Evolutionary conservation across 2,113 vertebrate species (phyloP).

Genomic region (Tragelaphus scriptus): DNA sequence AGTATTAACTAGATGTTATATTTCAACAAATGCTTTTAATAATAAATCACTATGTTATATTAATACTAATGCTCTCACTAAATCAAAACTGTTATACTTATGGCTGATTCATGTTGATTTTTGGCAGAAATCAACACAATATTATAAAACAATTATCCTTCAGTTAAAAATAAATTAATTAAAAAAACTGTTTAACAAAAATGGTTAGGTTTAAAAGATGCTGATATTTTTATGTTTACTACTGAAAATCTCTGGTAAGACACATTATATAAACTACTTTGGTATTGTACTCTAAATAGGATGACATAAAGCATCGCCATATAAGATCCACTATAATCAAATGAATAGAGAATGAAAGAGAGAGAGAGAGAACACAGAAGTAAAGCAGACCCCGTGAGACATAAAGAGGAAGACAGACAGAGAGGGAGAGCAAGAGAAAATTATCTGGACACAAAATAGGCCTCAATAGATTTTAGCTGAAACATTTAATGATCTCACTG

Average conservation of each 20-base stretch:
- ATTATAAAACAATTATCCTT: not conserved
- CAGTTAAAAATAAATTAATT: not conserved
- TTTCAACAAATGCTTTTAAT: slow-evolving; percentile 25
- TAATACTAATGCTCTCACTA: slow-evolving; percentile 48
- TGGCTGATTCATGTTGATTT: not conserved
- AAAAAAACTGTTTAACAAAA: not conserved
- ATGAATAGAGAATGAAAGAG: not conserved
- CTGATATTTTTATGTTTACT: not conserved
- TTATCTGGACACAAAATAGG: not conserved
- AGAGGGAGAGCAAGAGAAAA: not conserved
- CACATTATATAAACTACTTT: not conserved
- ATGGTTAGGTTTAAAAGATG: not conserved
- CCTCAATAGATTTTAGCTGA: not conserved
- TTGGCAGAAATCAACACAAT: not conserved
- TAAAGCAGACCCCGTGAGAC: not conserved
- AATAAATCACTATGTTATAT: not conserved
- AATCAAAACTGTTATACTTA: slow-evolving; percentile 14
- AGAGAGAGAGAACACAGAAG: not conserved
- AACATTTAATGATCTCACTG: not conserved
- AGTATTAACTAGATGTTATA: not conserved
- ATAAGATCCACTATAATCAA: not conserved
- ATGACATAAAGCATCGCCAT: not conserved
- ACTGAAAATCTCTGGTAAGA: not conserved
- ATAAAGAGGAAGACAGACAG: not conserved
- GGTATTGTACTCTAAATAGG: not conserved